Evolutionary conservation across 2,888 invertebrate genomes (phyloP).

Genomic region (Prosapia bicincta): DNA sequence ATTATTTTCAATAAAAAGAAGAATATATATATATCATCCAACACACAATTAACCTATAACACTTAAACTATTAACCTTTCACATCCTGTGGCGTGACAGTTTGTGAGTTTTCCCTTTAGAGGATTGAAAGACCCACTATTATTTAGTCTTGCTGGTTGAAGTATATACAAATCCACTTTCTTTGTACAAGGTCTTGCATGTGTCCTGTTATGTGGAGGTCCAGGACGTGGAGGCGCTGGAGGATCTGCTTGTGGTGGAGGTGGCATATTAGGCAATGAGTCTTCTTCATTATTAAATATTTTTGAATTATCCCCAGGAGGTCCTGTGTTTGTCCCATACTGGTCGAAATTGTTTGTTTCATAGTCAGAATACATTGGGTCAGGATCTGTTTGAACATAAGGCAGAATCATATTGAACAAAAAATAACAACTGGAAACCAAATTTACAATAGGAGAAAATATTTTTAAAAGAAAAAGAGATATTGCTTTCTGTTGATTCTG

Average conservation of each 20-base stretch:
- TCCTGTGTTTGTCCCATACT: constrained; percentile 32
- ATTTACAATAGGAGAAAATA: too few relatives aligned
- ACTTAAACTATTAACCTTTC: constrained; percentile 74
- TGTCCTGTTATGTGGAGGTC: constrained; percentile 44
- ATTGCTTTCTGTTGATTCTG: too few relatives aligned
- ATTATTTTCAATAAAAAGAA: too few relatives aligned
- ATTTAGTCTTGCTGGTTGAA: constrained; percentile 77
- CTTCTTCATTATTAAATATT: constrained; percentile 14
- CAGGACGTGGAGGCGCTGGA: constrained; percentile 50
- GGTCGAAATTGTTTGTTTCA: constrained; percentile 43
- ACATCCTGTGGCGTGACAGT: constrained; percentile 83
- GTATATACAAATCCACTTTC: constrained; percentile 79
- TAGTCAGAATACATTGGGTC: constrained; percentile 43
- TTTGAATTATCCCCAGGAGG: background rate
- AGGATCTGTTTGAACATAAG: background rate
- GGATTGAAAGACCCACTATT: constrained; percentile 76
- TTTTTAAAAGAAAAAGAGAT: too few relatives aligned
- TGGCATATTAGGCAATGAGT: constrained; percentile 22
- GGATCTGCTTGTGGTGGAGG: constrained; percentile 41
- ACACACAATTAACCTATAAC: too few relatives aligned
- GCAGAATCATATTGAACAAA: too few relatives aligned
- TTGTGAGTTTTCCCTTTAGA: constrained; percentile 82
- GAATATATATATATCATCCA: too few relatives aligned
- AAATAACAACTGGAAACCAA: too few relatives aligned
- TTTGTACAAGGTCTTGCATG: constrained; percentile 74